Evolutionary conservation across 2,797 vertebrate species (phyloP), one percentile per base, ranked within the genome.

Genomic region (Gallinago stenura): DNA sequence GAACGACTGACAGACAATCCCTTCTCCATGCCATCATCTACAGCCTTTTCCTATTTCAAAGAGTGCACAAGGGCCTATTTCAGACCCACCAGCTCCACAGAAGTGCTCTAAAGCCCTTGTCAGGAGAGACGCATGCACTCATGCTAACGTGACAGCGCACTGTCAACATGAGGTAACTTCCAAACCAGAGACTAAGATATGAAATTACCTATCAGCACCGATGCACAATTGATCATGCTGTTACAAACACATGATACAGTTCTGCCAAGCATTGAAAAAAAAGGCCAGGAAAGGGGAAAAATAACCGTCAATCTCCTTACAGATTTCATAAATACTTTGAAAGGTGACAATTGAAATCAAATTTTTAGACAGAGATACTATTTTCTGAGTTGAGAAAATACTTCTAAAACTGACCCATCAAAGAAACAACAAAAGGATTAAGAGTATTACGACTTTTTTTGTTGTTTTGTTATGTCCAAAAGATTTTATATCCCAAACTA

Each of bases 271-370:
- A 88, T 0, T 79, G 45, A n/a, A 81, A 92, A 39, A 89, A 61
- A 90, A 83, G 60, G 50, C 37, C 77, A 90, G 22, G 24, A 93
- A 84, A 82, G 46, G 39, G 91, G 58, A 81, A 81, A 94, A 91
- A 88, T 37, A 82, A 54, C 39, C 35, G 30, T 66, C 62, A 21
- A 48, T 79, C 83, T 81, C 64, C 89, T 83, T 90, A 81, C 46
- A 73, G 35, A 64, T 87, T 87, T 83, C 69, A 66, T 37, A 78
- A 83, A 62, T 79, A 37, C 66, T 92, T 79, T 79, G 72, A 76
- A 81, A 93, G 30, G 35, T 35, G 65, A 84, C 25, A 45, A 53
- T 14, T 66, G 58, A 54, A 76, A 78, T 79, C 0, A 70, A 35
- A 54, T 58, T 91, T 79, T 83, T 39, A 93, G 50, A 51, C 14